phyloP scores from a whole-genome alignment of 2,888 invertebrate genomes.

The Mycogona germanica region DNA sequence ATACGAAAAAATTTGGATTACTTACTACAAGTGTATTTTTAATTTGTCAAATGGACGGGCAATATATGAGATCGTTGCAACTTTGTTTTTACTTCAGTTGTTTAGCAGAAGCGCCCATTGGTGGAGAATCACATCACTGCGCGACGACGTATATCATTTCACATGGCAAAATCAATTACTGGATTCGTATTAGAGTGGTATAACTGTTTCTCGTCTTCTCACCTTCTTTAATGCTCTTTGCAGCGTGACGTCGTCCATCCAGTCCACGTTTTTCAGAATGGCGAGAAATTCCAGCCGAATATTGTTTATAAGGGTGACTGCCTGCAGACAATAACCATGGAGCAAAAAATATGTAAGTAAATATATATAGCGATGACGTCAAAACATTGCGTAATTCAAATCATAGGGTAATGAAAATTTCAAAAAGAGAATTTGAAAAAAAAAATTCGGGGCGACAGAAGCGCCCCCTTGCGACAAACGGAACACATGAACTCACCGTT shows the following conservation, averaged over 20 bases:
- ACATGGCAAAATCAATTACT: not conserved
- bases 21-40: too few species aligned
- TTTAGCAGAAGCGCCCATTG: too few species aligned
- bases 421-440: not conserved
- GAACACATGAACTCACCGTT: constrained; percentile 33
- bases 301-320: constrained; percentile 74
- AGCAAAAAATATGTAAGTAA: too few species aligned
- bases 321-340: constrained; percentile 32
- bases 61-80: too few species aligned
- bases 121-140: too few species aligned
- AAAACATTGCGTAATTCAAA: too few species aligned
- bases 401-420: not conserved
- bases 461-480: not conserved
- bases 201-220: not conserved
- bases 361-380: not conserved
- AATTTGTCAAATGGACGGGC: too few species aligned
- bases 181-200: not conserved
- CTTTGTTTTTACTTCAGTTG: too few species aligned
- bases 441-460: not conserved
- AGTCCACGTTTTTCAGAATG: constrained; percentile 61
- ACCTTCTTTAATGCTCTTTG: constrained; percentile 35
- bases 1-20: too few species aligned
- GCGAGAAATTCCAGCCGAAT: constrained; percentile 70
- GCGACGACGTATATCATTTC: too few species aligned
- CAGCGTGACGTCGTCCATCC: constrained; percentile 82